Base-by-base conservation (phyloP, 2,113 vertebrate genomes). In the Scomber japonicus region DNA sequence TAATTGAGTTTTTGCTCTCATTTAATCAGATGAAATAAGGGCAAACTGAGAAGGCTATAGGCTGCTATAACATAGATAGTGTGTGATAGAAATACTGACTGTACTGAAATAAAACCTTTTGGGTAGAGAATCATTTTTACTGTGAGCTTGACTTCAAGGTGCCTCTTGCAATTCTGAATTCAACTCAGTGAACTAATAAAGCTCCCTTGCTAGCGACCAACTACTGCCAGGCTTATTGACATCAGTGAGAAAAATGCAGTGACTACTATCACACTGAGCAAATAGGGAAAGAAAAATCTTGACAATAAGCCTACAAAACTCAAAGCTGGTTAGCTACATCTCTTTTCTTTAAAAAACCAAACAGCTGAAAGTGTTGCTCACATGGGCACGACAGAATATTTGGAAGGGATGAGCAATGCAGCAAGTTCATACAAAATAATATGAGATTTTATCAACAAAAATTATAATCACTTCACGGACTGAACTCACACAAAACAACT, bases 171-270 rank as follows among this genome's bases (percentile, higher is more conserved):
- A 59, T 5, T 15, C 57, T 24, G 31, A 53, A 11, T 24, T 64
- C 16, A 68, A 63, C 71, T 70, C 69, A 14, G 30, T 60, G 59
- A 78, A 45, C 60, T 51, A 51, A 53, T 61, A 49, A 66, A 16
- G 46, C 16, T 59, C 59, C 21, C 53, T 5, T 1, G 24, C 56
- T 9, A 0, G n/a, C 57, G 17, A 62, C 69, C 49, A 56, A 53
- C 21, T 51, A 31, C 35, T 64, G 35, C 46, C 49, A 27, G 1
- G 55, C 30, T 72, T 53, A n/a, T 60, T 30, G 73, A 30, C 80
- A 54, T 40, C 49, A 67, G 27, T 5, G 54, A 40, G 57, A n/a
- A 40, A 56, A 73, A 51, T 54, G 14, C 9, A 11, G 48, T 14
- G 60, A 24, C 35, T 60, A 53, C 45, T 50, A 57, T 56, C 59